Conservation (phyloP, 2,888 invertebrate genomes). For the Perdita meconis region DNA sequence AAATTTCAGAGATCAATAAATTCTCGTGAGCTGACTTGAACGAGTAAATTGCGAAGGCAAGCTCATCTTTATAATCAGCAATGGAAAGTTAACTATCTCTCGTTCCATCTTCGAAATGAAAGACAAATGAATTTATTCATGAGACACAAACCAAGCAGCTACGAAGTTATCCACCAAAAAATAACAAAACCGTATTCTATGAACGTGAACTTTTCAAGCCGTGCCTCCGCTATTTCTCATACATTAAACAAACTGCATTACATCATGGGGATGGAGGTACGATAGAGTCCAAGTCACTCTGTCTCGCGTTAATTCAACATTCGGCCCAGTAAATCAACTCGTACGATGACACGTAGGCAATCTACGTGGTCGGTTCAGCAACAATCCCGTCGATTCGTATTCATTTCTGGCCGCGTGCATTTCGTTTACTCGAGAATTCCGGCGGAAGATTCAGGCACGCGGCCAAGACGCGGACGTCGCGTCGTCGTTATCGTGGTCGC, state of each 20-base stretch:
- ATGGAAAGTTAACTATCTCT: too few species aligned
- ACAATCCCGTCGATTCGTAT: conserved; percentile 34
- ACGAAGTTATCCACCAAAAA: background rate
- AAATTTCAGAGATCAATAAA: too few species aligned
- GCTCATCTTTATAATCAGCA: too few species aligned
- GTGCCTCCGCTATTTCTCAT: background rate
- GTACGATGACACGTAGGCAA: background rate
- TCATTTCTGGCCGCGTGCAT: conserved; percentile 40
- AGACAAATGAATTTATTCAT: conserved; percentile 3
- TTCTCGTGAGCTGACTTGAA: too few species aligned
- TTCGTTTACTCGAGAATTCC: conserved; percentile 52
- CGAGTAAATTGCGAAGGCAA: too few species aligned
- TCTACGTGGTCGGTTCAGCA: background rate
- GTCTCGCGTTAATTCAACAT: background rate
- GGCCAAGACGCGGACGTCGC: conserved; percentile 51
- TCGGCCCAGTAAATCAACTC: conserved; percentile 4
- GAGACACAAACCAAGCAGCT: background rate
- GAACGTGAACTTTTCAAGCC: background rate
- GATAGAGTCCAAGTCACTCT: background rate
- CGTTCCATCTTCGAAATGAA: background rate
- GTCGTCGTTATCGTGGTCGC: conserved; percentile 54
- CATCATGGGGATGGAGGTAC: background rate
- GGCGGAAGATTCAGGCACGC: conserved; percentile 36
- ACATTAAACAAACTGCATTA: background rate
- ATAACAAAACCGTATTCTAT: background rate